These are phyloP conservation scores for Sylvicola cinctus DNA, from an alignment of 2,888 invertebrate genomes.

Conservation along the genomic window DNA sequence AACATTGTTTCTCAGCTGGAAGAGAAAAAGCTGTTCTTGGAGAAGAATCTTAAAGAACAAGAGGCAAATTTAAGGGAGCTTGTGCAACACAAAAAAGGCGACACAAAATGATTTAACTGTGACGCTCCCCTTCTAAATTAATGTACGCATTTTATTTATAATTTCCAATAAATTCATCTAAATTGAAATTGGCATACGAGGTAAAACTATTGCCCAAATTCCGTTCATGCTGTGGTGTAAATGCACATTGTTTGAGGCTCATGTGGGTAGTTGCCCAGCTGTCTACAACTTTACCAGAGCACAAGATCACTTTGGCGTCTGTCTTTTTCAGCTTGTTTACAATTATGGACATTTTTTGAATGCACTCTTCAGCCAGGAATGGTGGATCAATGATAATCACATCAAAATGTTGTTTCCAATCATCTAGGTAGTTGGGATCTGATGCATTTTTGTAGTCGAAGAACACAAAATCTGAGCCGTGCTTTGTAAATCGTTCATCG, in stretches of 20 bases:
- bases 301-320: conserved; percentile 30
- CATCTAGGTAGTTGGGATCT: conserved; percentile 35
- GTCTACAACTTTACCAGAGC: conserved; percentile 72
- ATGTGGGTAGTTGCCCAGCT: conserved; percentile 43
- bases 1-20: conserved; percentile 49
- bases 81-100: conserved; percentile 41
- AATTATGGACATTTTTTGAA: conserved; percentile 61
- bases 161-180: conserved; percentile 26
- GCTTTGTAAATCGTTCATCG: conserved; percentile 62
- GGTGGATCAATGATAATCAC: conserved; percentile 88
- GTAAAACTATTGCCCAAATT: conserved; percentile 86
- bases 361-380: conserved; percentile 81
- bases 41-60: conserved; percentile 54
- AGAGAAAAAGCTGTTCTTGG: conserved; percentile 50
- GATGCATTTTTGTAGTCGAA: conserved; percentile 76
- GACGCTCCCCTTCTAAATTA: background rate
- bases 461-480: conserved; percentile 55
- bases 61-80: conserved; percentile 66
- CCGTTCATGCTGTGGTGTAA: conserved; percentile 64
- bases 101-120: conserved; percentile 4
- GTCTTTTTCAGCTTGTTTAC: conserved; percentile 47
- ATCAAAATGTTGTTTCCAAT: conserved; percentile 36
- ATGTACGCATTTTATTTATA: background rate
- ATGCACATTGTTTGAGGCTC: conserved; percentile 39
- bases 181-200: conserved; percentile 74